phyloP scores from a whole-genome alignment of 2,888 invertebrate genomes.

The Plagiodera versicolora region DNA sequence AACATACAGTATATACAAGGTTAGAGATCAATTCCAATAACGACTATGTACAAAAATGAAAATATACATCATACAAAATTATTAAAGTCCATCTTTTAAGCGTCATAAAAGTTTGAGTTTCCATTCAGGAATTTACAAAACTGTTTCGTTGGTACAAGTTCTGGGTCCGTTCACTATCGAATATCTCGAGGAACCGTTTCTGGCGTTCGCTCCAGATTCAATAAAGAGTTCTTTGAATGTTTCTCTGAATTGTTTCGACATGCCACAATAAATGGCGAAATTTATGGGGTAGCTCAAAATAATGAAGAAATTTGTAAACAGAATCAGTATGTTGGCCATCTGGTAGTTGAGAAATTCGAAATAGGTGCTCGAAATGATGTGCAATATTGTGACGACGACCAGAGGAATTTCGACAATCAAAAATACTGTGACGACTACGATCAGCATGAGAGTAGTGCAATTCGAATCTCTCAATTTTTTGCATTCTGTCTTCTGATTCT shows the following conservation, averaged over 20 bases:
- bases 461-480: conserved; percentile 77
- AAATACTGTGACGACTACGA: conserved; percentile 84
- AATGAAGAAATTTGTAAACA: conserved; percentile 89
- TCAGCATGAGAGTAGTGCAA: conserved; percentile 85
- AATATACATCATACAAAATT: conserved; percentile 29
- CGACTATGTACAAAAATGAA: conserved; percentile 14
- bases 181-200: conserved; percentile 74
- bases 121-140: conserved; percentile 58
- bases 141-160: conserved; percentile 83
- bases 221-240: conserved; percentile 88
- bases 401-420: conserved; percentile 82
- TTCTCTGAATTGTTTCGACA: conserved; percentile 92
- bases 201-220: conserved; percentile 60
- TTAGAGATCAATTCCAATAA: neutral
- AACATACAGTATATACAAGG: neutral
- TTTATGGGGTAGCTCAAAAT: conserved; percentile 90
- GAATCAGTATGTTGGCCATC: conserved; percentile 74
- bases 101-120: conserved; percentile 34
- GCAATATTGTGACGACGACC: conserved; percentile 79
- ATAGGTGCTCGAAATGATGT: conserved; percentile 74
- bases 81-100: conserved; percentile 36
- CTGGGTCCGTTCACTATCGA: conserved; percentile 81
- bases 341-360: conserved; percentile 74
- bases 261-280: conserved; percentile 94
- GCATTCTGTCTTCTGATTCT: conserved; percentile 71